A percentile compares a stretch with the other conserved stretches of the same genome.
Evolutionary conservation across 2,113 vertebrate species (phyloP).

Genomic region (human): DNA sequence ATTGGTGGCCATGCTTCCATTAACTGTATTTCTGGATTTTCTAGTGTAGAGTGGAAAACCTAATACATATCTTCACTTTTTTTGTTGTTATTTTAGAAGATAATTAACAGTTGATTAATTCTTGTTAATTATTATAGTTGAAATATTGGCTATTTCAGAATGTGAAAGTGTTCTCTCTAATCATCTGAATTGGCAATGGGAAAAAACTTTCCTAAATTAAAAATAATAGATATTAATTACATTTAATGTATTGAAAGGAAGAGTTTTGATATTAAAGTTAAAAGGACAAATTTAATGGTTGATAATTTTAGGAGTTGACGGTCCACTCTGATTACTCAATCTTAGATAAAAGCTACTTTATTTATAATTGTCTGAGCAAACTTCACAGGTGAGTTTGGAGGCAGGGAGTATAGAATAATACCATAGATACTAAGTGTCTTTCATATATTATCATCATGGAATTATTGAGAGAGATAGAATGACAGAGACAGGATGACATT

Average conservation of each 20-base stretch:
- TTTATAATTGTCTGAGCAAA: too few relatives aligned
- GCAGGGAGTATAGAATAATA: neutral
- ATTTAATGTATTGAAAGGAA: neutral
- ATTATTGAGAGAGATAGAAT: neutral
- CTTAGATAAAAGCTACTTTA: neutral
- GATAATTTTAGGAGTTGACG: neutral
- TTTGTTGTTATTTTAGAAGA: neutral
- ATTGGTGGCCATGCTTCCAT: neutral
- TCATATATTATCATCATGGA: too few relatives aligned
- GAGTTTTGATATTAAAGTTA: neutral
- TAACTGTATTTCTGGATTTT: neutral
- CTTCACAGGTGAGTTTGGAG: neutral
- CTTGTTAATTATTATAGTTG: neutral
- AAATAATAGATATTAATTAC: neutral
- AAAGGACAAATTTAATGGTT: neutral
- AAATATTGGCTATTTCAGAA: neutral
- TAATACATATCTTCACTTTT: neutral
- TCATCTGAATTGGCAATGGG: neutral
- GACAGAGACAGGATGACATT: neutral
- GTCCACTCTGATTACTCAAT: neutral
- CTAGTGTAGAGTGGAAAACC: neutral
- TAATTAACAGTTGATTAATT: neutral
- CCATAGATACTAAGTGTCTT: neutral
- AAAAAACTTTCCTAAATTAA: neutral
- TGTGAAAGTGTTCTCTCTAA: neutral